phyloP scores from a whole-genome alignment of 53 echinoderm and acorn worm genomes.

The Luidia sarsii region DNA sequence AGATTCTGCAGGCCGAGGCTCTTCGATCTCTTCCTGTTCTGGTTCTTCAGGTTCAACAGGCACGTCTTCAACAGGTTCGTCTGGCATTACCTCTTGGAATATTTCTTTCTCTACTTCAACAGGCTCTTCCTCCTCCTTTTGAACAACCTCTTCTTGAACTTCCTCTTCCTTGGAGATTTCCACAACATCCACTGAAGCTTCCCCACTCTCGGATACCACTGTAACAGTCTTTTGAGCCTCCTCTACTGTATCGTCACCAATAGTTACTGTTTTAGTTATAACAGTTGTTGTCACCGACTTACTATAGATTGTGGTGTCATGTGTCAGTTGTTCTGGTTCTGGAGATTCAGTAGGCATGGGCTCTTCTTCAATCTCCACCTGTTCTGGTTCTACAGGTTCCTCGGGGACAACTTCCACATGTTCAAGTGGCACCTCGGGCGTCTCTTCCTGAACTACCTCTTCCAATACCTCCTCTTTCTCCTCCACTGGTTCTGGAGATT shows the following conservation, averaged over 20 bases:
- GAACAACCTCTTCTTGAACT: slow-evolving; percentile 18
- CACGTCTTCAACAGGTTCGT: slow-evolving; percentile 2
- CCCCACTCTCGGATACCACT: neutral
- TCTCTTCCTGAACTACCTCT: neutral
- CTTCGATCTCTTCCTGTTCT: neutral
- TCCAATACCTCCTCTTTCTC: neutral
- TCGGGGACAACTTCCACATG: too few relatives aligned
- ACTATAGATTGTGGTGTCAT: too few relatives aligned
- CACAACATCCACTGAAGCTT: neutral
- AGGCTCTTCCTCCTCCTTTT: slow-evolving; percentile 14
- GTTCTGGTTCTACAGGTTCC: too few relatives aligned
- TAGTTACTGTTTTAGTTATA: neutral
- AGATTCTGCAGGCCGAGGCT: slow-evolving; percentile 24
- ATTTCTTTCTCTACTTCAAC: slow-evolving; percentile 18
- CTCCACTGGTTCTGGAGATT: too few relatives aligned
- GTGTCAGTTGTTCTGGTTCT: too few relatives aligned
- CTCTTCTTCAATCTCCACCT: too few relatives aligned
- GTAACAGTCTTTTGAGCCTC: neutral
- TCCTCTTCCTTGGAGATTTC: slow-evolving; percentile 20
- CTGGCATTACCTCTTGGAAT: neutral
- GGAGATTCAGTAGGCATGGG: neutral
- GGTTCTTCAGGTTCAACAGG: slow-evolving; percentile 29
- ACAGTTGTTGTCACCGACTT: too few relatives aligned
- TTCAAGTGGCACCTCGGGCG: too few relatives aligned
- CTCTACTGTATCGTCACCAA: neutral